Conservation (phyloP, 92 coral and sea anemone genomes). For the Pocillopora grandis region DNA sequence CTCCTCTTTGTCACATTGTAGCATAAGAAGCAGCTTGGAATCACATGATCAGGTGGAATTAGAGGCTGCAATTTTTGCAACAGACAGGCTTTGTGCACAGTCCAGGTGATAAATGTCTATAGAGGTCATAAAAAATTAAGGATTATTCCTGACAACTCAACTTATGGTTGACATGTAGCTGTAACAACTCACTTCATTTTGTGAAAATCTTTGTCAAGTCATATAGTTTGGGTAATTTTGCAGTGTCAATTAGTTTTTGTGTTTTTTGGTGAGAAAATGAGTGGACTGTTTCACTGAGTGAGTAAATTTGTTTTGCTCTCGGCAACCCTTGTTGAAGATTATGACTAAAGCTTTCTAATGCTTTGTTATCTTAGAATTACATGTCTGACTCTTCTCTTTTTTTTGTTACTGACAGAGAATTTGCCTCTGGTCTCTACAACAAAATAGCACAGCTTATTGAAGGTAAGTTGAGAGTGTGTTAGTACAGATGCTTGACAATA, state of each 20-base stretch:
- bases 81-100: constrained; percentile 91
- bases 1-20: constrained; percentile 11
- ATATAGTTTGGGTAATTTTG: too few species aligned
- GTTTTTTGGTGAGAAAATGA: too few species aligned
- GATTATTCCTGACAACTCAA: too few species aligned
- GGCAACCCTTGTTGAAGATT: too few species aligned
- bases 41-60: constrained; percentile 96
- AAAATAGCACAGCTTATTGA: constrained; percentile 88
- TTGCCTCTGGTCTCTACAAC: constrained; percentile 95
- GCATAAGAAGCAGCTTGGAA: constrained; percentile 92
- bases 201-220: too few species aligned
- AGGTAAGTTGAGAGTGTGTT: constrained; percentile 52
- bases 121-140: too few species aligned
- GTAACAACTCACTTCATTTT: too few species aligned
- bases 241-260: too few species aligned
- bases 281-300: too few species aligned
- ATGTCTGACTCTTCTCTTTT: background rate
- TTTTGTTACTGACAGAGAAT: constrained; percentile 59
- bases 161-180: too few species aligned
- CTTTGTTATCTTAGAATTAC: background rate
- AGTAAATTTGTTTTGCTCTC: too few species aligned
- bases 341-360: too few species aligned
- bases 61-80: constrained; percentile 96
- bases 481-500: background rate
- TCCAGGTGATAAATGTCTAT: constrained; percentile 62